Conservation (phyloP, 1,140 invertebrate genomes). For the Camponotus floridanus region DNA sequence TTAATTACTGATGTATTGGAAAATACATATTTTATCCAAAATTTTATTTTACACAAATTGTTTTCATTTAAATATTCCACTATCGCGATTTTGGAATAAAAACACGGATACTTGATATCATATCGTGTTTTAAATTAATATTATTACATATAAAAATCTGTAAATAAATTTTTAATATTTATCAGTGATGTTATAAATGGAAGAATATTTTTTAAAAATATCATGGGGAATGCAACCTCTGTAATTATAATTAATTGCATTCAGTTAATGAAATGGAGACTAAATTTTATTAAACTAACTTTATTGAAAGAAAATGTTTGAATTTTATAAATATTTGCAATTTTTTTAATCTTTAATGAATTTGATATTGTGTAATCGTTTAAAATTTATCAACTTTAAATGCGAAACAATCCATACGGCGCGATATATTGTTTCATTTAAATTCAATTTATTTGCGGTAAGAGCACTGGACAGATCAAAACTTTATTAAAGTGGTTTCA, state of each 20-base stretch:
- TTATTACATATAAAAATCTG: slow-evolving; percentile 12
- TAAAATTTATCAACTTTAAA: slow-evolving; percentile 40
- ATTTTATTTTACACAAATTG: slow-evolving; percentile 37
- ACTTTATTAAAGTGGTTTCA: slow-evolving; percentile 46
- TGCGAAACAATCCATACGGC: neutral
- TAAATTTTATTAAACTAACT: slow-evolving; percentile 1
- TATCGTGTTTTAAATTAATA: slow-evolving; percentile 40
- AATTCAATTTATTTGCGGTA: slow-evolving; percentile 49
- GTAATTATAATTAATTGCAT: slow-evolving; percentile 9
- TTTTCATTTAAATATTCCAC: slow-evolving; percentile 41
- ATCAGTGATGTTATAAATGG: neutral
- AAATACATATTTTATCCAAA: neutral
- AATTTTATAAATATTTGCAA: slow-evolving; percentile 25
- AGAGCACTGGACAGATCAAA: slow-evolving; percentile 15
- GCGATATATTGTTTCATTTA: slow-evolving; percentile 24
- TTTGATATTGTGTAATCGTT: neutral
- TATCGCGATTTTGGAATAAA: slow-evolving; percentile 26
- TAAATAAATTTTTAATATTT: slow-evolving; percentile 23
- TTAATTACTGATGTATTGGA: slow-evolving; percentile 41
- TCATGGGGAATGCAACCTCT: neutral
- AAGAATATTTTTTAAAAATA: slow-evolving; percentile 17
- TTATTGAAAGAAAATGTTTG: neutral
- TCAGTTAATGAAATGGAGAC: neutral
- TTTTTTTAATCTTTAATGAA: neutral
- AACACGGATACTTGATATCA: neutral